These are phyloP conservation scores for Crotalus viridis DNA, from an alignment of 2,113 vertebrate species.

Conservation along the genomic window DNA sequence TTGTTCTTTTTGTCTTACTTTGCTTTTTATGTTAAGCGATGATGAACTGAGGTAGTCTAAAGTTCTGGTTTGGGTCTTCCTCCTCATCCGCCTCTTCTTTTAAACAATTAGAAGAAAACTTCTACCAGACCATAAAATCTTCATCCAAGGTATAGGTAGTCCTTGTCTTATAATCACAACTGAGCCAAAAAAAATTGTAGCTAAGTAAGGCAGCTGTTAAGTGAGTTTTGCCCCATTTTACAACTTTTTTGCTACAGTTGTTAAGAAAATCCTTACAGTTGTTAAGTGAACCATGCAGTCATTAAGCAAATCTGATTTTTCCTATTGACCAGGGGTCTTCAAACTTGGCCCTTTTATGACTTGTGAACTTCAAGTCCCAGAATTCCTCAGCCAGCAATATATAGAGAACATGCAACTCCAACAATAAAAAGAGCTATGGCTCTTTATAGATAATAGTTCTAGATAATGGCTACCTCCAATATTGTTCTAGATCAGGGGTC, in stretches of 20 bases:
- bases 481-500: no score
- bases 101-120: neutral
- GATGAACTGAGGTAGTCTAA: neutral
- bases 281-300: neutral
- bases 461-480: no score
- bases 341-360: no score
- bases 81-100: neutral
- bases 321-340: neutral
- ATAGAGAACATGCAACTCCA: no score
- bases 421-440: no score
- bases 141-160: neutral
- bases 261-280: neutral
- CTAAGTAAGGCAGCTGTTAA: neutral
- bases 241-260: neutral
- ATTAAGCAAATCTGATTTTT: neutral
- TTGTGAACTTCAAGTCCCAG: no score
- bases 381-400: no score
- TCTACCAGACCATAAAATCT: neutral
- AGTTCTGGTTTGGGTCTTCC: neutral
- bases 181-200: neutral
- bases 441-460: no score
- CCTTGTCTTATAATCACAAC: neutral
- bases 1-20: neutral
- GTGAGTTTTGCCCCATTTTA: neutral
- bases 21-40: neutral